Percentiles rank a stretch among this genome's conserved stretches.
Evolutionary conservation across 2,888 invertebrate genomes (phyloP).

Genomic region (Amaurobius ferox): DNA sequence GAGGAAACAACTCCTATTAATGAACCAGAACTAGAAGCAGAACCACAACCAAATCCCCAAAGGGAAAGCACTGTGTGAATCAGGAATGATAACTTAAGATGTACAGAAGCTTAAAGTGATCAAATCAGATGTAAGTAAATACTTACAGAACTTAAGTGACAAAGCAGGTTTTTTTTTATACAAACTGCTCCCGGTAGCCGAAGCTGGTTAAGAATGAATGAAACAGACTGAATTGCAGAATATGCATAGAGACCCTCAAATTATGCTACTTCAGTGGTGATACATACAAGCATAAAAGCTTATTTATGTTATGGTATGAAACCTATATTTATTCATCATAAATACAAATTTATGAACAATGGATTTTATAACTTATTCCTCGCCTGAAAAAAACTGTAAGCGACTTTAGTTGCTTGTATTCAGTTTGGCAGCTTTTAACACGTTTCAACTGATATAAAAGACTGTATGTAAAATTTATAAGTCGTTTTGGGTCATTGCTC

Average conservation of each 20-base stretch:
- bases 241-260: not conserved
- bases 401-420: not conserved
- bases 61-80: constrained; percentile 57
- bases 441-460: not conserved
- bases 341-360: not conserved
- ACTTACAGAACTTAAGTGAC: not conserved
- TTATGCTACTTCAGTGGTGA: not conserved
- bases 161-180: not conserved
- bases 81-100: not conserved
- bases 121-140: not conserved
- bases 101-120: not conserved
- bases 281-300: not conserved
- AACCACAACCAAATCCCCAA: constrained; percentile 23
- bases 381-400: not conserved
- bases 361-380: not conserved
- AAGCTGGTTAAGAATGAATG: not conserved
- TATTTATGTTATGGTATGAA: not conserved
- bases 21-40: constrained; percentile 13
- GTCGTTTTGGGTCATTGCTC: too few relatives aligned
- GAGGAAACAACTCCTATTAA: constrained; percentile 72
- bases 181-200: not conserved
- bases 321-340: not conserved
- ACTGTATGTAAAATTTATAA: too few relatives aligned
- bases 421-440: constrained; percentile 4
- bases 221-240: not conserved